Base-by-base conservation (phyloP, 2,797 vertebrate species). In the Brotula barbata region DNA sequence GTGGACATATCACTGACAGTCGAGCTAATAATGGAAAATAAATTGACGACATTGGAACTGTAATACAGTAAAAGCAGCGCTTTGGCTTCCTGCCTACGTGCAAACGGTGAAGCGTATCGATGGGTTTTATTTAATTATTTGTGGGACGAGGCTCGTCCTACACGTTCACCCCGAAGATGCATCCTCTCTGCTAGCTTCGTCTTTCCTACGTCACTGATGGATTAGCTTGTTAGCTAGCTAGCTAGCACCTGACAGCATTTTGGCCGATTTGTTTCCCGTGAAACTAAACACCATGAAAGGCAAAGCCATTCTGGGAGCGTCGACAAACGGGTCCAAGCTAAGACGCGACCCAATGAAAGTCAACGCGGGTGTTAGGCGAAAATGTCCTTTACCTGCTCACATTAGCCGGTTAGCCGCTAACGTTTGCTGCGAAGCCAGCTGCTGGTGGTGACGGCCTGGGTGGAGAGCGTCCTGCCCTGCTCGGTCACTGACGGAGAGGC, bases 321-420 rank as follows among this genome's bases (percentile, higher is more conserved):
- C 7, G 33, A 3, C 7, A 8, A 23, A 33, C 1, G 3, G 5
- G 0, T 13, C 3, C 6, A 1, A 17, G 3, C 16, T 9, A 6
- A 8, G 5, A 42, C 0, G n/a, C 0, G 1, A 2, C 3, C 16
- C 1, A 11, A 1, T 1, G 1, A 2, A 1, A 1, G 1, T 0
- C 1, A 7, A 7, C 0, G 2, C 8, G 1, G 0, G 47, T n/a
- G 23, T 1, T 1, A 7, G 16, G 6, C 3, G 1, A 22, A 2
- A n/a, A 16, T 37, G 44, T 17, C 46, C 73, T 58, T n/a, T 76
- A 90, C 88, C 85, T 81, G 73, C 20, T 71, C 5, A 31, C 25
- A n/a, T 77, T 78, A 84, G 82, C 85, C 23, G 9, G 64, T 62
- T 88, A 88, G 84, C 85, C 39, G 82, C 81, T 84, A 86, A 67